These are phyloP conservation scores for Thymelicus lineola DNA, from an alignment of 2,888 invertebrate genomes.

Conservation along the genomic window DNA sequence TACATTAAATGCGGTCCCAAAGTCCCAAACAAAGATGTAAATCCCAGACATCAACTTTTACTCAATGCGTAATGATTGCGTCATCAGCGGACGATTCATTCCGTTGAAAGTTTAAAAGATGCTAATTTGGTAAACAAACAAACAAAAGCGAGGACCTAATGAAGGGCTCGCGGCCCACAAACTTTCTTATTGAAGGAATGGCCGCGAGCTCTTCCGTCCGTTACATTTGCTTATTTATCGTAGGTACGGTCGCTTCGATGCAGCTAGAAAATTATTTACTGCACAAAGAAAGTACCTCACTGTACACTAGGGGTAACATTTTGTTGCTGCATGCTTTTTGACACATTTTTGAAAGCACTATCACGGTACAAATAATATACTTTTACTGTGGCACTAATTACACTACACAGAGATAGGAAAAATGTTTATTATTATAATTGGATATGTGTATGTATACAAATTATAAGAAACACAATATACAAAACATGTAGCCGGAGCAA, in stretches of 20 bases:
- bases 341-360: not conserved
- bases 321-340: constrained; percentile 12
- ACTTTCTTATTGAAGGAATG: constrained; percentile 78
- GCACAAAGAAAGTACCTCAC: constrained; percentile 15
- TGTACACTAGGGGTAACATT: constrained; percentile 1
- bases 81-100: constrained; percentile 59
- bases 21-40: constrained; percentile 54
- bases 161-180: constrained; percentile 75
- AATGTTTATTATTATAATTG: too few species aligned
- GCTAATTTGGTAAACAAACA: constrained; percentile 78
- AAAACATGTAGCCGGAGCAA: not conserved
- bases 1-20: constrained; percentile 49
- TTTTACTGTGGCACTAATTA: too few species aligned
- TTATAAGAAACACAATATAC: too few species aligned
- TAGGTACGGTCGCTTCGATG: constrained; percentile 65
- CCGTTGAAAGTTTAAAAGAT: constrained; percentile 71
- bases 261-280: constrained; percentile 49
- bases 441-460: too few species aligned
- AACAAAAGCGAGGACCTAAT: constrained; percentile 80
- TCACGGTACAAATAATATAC: too few species aligned
- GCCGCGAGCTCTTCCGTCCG: constrained; percentile 75
- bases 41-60: constrained; percentile 55
- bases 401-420: too few species aligned
- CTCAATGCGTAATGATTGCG: constrained; percentile 69
- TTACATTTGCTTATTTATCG: constrained; percentile 82